A percentile compares a stretch with the other conserved stretches of the same genome.
phyloP scores from a whole-genome alignment of 1,140 invertebrate species.

The Lucilia sericata region DNA sequence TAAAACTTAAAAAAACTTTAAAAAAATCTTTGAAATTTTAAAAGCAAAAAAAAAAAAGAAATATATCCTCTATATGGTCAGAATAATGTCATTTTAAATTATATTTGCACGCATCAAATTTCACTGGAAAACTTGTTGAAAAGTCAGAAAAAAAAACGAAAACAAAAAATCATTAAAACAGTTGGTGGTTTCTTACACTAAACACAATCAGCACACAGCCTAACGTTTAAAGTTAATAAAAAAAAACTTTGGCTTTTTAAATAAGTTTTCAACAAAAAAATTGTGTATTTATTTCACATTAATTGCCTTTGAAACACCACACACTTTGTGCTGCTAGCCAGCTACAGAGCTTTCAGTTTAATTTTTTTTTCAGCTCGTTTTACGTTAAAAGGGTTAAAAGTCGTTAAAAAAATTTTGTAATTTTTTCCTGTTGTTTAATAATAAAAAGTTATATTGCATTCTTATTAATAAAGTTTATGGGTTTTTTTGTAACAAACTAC shows the following conservation, averaged over 20 bases:
- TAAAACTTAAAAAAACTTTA: background rate
- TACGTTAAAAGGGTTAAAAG: background rate
- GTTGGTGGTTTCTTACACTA: background rate
- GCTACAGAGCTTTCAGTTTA: background rate
- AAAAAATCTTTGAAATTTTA: background rate
- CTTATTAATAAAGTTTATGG: too few species aligned
- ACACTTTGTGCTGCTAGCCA: background rate
- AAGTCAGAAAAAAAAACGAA: background rate
- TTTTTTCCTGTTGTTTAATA: too few species aligned
- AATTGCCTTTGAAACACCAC: background rate
- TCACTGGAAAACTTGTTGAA: slow-evolving; percentile 43
- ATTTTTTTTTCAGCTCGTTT: background rate
- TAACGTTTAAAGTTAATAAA: too few species aligned
- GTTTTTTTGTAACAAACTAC: too few species aligned
- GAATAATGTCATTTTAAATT: slow-evolving; percentile 37
- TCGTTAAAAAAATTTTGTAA: background rate
- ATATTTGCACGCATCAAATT: slow-evolving; percentile 43
- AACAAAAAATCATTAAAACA: slow-evolving; percentile 2
- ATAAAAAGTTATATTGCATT: too few species aligned
- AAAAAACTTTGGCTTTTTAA: too few species aligned
- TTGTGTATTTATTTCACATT: background rate
- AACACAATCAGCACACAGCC: background rate
- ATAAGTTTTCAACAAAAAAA: background rate
- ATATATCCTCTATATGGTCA: background rate
- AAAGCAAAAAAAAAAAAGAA: background rate